Base-by-base conservation (phyloP, 2,888 invertebrate genomes). In the Enoplolaimus lenunculus region DNA sequence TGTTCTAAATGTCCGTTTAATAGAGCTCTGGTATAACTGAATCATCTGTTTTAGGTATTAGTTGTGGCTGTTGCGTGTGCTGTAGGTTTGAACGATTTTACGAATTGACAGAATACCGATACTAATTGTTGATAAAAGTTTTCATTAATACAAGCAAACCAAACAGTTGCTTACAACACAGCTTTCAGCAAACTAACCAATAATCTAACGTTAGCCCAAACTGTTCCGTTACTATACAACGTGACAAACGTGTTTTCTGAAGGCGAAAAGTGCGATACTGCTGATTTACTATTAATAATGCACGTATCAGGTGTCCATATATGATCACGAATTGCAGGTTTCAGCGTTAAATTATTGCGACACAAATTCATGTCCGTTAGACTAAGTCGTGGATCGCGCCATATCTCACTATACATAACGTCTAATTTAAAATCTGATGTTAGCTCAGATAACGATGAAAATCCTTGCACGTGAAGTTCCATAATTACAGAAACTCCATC, bases 291-390 rank as follows among this genome's bases (percentile, higher is more conserved):
- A 70, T 75, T 76, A 66, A 77, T 76, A 30, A 77, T 76, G 72
- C 78, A 78, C n/a, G 78, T 79, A 74, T 78, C 78, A 2, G 79
- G 79, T 1, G 79, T 79, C 79, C 79, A 79, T 34, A 79, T 79
- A 28, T 74, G 73, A 60, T 78, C 76, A 21, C 78, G 76, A 69
- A 79, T 79, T 70, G 79, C 79, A 7, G 72, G n/a, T 31, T 69
- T 69, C 1, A 68, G 68, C 57, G 68, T 68, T 21, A 68, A 21
- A 68, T 68, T 68, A 3, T 80, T 7, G 78, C 79, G 2, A 78
- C 76, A 72, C 80, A 80, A 30, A 80, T 75, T 71, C 78, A 77
- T 72, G 72, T 79, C 77, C 70, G 45, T 7, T 34, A 72, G 68
- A 68, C 69, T 34, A 21, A 71, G 68, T 1, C 70, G 31, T 1